Evolutionary conservation across 2,113 vertebrate species (phyloP), one percentile per base, ranked within the genome.

Genomic region (Zeus faber): DNA sequence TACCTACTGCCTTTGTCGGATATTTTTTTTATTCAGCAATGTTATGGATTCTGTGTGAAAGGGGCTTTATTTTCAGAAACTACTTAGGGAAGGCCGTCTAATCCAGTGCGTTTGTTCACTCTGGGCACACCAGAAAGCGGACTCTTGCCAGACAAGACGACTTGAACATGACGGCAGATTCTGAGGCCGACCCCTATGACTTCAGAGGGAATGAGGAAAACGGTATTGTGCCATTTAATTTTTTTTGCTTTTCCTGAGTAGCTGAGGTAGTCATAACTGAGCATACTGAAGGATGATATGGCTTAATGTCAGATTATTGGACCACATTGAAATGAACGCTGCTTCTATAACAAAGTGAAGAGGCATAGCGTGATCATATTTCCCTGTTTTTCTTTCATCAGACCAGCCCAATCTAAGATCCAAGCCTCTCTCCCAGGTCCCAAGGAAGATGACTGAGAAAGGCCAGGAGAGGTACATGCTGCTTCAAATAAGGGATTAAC

Each of bases 131-230:
- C 16, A 84, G 82, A 46, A 72, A 61, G 46, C 54, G 54, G 23
- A 64, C 68, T 43, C 51, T 51, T 29, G 35, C 59, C 13, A 48
- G 62, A 7, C 66, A 74, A 58, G 74, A 65, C 29, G 65, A 70
- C 23, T 2, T 59, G 46, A 71, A 76, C 29, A 23, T 64, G 41
- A 58, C 62, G 4, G 54, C 29, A 10, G 67, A 39, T 6, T 69
- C 57, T 13, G 71, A 65, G 10, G 41, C 26, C 1, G 76, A 84
- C 16, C 77, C 76, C 13, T 84, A 72, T 41, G 58, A 69, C 22
- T 84, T 82, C 46, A 63, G 52, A 16, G 59, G 53, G 3, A 70
- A 74, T 49, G 54, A 58, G 14, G 57, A 62, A 40, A 47, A 64
- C 13, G 46, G 73, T 77, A 63, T 41, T 70, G 46, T 4, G 9